Evolutionary conservation across 2,888 invertebrate species (phyloP).

Genomic region (Ichneumoninae sp.): DNA sequence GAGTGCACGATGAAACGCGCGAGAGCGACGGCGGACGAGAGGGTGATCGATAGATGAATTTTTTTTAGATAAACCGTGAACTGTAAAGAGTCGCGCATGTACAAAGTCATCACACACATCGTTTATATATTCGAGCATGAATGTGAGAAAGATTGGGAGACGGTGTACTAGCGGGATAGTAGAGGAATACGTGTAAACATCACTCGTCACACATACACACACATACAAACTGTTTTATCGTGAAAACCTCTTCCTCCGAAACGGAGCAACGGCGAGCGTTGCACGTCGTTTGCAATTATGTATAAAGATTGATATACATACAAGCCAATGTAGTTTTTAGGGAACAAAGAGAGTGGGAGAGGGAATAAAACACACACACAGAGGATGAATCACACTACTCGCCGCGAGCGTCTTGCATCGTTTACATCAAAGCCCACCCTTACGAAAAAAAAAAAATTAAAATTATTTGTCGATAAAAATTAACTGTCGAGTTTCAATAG

Average conservation of each 20-base stretch:
- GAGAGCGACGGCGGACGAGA: conserved; percentile 10
- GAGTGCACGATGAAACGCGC: conserved; percentile 18
- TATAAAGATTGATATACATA: conserved; percentile 72
- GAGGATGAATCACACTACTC: conserved; percentile 18
- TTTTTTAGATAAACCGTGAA: conserved; percentile 48
- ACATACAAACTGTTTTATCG: conserved; percentile 40
- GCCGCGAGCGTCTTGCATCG: conserved; percentile 10
- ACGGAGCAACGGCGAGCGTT: conserved; percentile 36
- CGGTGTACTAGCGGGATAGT: conserved; percentile 27
- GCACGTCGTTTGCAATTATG: conserved; percentile 66
- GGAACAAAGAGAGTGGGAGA: conserved; percentile 55
- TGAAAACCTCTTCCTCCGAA: conserved; percentile 45
- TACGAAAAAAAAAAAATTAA: conserved; percentile 10
- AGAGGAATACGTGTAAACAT: conserved; percentile 33
- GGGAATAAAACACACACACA: conserved; percentile 40
- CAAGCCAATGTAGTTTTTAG: conserved; percentile 73
- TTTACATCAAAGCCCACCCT: conserved; percentile 14
- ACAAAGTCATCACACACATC: conserved; percentile 62
- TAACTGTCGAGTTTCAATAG: not conserved
- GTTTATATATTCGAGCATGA: conserved; percentile 56
- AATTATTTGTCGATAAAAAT: not conserved
- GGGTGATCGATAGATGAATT: conserved; percentile 54
- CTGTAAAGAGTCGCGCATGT: conserved; percentile 55
- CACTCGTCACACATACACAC: conserved; percentile 37
- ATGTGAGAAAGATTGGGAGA: conserved; percentile 45